These are phyloP conservation scores for Tetheella fluctuosa DNA, from an alignment of 2,888 invertebrate species.

Conservation along the genomic window DNA sequence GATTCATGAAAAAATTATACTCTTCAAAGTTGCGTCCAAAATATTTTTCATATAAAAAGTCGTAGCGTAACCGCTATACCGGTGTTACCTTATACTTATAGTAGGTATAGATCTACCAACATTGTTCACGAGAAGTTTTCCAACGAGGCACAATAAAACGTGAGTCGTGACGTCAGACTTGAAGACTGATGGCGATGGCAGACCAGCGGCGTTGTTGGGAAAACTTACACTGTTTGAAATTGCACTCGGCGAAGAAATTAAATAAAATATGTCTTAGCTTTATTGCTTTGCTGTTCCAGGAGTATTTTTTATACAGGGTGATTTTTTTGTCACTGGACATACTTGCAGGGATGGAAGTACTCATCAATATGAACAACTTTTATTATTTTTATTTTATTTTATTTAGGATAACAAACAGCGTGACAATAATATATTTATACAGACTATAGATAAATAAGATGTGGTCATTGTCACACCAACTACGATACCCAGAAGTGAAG, in stretches of 20 bases:
- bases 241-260: constrained; percentile 45
- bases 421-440: no score
- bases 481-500: no score
- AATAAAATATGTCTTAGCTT: constrained; percentile 37
- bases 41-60: constrained; percentile 9
- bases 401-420: no score
- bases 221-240: constrained; percentile 46
- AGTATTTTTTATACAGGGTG: no score
- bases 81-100: constrained; percentile 9
- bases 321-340: no score
- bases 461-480: no score
- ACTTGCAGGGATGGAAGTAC: no score
- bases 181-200: constrained; percentile 45
- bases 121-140: constrained; percentile 9
- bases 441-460: no score
- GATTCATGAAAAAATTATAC: no score
- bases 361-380: no score
- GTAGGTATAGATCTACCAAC: constrained; percentile 10
- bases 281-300: constrained; percentile 26
- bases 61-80: not conserved
- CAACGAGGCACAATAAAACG: constrained; percentile 49
- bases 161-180: constrained; percentile 46
- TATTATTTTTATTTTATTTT: no score
- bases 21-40: not conserved
- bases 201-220: constrained; percentile 42